phyloP scores from a whole-genome alignment of 2,888 invertebrate species.

The Andrena chrysosceles region DNA sequence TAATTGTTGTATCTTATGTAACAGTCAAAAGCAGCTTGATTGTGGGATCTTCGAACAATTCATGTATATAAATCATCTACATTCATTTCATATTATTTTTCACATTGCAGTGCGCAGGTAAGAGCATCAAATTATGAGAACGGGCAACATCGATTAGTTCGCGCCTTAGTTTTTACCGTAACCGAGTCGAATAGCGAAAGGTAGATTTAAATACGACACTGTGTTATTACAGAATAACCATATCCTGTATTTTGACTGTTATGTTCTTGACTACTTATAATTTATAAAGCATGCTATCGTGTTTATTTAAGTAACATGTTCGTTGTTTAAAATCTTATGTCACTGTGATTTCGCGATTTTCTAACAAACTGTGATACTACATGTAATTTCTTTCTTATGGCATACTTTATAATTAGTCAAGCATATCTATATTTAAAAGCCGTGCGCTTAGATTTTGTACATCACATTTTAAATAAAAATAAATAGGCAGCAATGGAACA shows the following conservation, averaged over 20 bases:
- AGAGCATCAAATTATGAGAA: conserved; percentile 38
- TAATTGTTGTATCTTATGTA: conserved; percentile 54
- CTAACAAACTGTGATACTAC: conserved; percentile 74
- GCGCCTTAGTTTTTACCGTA: conserved; percentile 48
- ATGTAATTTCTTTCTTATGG: conserved; percentile 71
- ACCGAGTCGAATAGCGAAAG: conserved; percentile 17
- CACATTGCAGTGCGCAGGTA: conserved; percentile 43
- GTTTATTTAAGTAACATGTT: conserved; percentile 70
- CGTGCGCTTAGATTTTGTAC: conserved; percentile 72
- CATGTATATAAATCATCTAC: conserved; percentile 17
- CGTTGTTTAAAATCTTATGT: conserved; percentile 67
- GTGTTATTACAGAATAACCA: conserved; percentile 22
- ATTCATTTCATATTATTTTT: conserved; percentile 33
- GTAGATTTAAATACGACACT: conserved; percentile 27
- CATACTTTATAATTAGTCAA: conserved; percentile 69
- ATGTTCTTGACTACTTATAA: conserved; percentile 66
- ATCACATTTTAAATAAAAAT: conserved; percentile 71
- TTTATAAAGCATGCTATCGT: conserved; percentile 64
- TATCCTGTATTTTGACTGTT: conserved; percentile 70
- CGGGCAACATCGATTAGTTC: conserved; percentile 25
- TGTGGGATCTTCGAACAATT: conserved; percentile 11
- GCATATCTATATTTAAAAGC: conserved; percentile 66
- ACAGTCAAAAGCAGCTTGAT: conserved; percentile 69
- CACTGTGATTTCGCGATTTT: conserved; percentile 74
- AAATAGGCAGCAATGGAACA: conserved; percentile 65